A percentile compares a stretch with the other conserved stretches of the same genome.
Conservation (phyloP, 2,113 vertebrate genomes). For the Aspidoscelis tigris region DNA sequence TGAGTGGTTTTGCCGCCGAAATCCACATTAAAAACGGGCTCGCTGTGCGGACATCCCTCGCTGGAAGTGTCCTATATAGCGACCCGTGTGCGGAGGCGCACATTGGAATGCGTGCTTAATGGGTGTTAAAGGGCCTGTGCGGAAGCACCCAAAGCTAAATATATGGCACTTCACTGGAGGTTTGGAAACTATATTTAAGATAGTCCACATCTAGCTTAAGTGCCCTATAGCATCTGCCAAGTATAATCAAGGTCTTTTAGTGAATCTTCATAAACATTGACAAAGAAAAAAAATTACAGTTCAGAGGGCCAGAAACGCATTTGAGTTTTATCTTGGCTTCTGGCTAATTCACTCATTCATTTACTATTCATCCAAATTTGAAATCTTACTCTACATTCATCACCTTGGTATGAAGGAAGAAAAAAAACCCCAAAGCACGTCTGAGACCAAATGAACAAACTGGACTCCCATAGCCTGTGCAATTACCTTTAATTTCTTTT, state of each 20-base stretch:
- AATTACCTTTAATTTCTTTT: slow-evolving; percentile 69
- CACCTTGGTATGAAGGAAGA: too few species aligned
- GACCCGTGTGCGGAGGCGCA: too few species aligned
- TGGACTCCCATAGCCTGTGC: background rate
- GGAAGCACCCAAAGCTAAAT: background rate
- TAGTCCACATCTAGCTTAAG: slow-evolving; percentile 9
- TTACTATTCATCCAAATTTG: background rate
- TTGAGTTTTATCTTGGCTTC: slow-evolving; percentile 20
- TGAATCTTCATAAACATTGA: background rate
- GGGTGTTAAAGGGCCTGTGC: too few species aligned
- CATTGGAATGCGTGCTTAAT: too few species aligned
- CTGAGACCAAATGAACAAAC: background rate
- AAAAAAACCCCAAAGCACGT: too few species aligned
- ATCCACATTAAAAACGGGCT: too few species aligned
- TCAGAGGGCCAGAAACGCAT: slow-evolving; percentile 2
- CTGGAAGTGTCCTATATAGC: too few species aligned
- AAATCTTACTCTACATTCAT: background rate
- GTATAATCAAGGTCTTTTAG: background rate
- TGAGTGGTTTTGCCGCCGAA: too few species aligned
- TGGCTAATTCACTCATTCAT: background rate
- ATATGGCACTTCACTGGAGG: background rate
- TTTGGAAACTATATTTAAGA: background rate
- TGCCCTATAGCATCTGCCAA: background rate
- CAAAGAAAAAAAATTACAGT: background rate
- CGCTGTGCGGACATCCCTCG: too few species aligned